Base-by-base conservation (phyloP, 2,113 vertebrate genomes). In the Cryptomyrus ogoouensis region DNA sequence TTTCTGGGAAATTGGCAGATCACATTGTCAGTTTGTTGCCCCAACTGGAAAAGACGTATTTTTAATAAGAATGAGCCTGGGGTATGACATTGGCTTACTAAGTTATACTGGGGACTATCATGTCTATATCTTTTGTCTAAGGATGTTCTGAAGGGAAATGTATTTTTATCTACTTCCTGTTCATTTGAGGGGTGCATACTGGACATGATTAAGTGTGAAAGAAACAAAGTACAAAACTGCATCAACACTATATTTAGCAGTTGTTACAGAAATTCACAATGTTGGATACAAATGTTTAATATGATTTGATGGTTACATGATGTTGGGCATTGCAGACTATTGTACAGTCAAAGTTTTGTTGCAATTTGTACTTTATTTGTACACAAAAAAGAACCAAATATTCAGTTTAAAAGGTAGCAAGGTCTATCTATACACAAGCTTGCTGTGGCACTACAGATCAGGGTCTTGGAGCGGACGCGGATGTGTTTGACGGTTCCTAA, bases 251-350 rank as follows among this genome's bases (percentile, higher is more conserved):
- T 94, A 95, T 97, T 97, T 97, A 96, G 96, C 96, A 94, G 95
- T 94, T 93, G 88, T 96, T 97, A 97, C 96, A 97, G 95, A 96
- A 95, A 95, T 96, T 96, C 96, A 97, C 96, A 96, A 96, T 96
- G 96, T 95, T 95, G 95, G 95, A 96, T 97, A 97, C 96, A 97
- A 96, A 97, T 96, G 94, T 94, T 95, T 94, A 92, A 95, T 95
- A 95, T 96, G 96, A 93, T 94, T 94, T 92, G 92, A 94, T 95
- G 96, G 94, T 95, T 96, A 97, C 96, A 97, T 90, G 93, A 94
- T 12, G 92, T 77, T 7, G 95, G 94, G 95, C 91, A 93, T 94
- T 92, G 95, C 95, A 94, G 94, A 89, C 66, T 56, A 58, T 47
- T 35, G 93, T 92, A 92, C 80, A 92, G 89, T 91, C 24, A 94